These are phyloP conservation scores for Carduelis carduelis DNA, from an alignment of 2,797 vertebrate genomes.

Conservation along the genomic window DNA sequence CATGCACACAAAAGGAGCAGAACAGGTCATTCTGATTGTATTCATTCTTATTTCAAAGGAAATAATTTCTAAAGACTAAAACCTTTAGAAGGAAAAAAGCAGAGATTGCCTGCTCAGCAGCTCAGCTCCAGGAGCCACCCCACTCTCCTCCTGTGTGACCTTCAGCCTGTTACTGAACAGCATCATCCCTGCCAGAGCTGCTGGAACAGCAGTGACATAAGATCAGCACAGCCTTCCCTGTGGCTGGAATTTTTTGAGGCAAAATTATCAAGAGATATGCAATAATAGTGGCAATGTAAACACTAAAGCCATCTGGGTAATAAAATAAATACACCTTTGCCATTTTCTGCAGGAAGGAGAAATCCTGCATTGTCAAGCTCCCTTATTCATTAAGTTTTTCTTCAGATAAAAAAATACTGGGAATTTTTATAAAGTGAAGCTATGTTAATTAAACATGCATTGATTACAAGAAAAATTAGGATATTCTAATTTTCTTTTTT, in stretches of 20 bases:
- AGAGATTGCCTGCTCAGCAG: not conserved
- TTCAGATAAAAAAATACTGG: not conserved
- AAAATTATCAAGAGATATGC: not conserved
- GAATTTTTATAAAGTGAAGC: not conserved
- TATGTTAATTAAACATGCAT: not conserved
- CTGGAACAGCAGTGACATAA: rapidly evolving
- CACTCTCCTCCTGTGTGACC: not conserved
- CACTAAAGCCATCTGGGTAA: not conserved
- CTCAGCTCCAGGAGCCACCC: not conserved
- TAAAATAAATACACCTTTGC: not conserved
- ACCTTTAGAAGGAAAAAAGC: not conserved
- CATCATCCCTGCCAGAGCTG: rapidly evolving
- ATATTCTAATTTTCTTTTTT: not conserved
- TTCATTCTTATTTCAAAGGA: not conserved
- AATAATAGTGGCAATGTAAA: not conserved
- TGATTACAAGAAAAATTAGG: not conserved
- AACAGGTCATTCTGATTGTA: not conserved
- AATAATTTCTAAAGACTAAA: not conserved
- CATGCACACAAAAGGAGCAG: not conserved
- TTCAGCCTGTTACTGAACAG: not conserved
- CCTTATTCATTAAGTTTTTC: not conserved
- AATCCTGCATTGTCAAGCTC: not conserved
- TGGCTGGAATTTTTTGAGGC: not conserved
- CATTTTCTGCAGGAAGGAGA: not conserved
- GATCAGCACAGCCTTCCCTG: not conserved